These are phyloP conservation scores for Toxonevra muliebris DNA, from an alignment of 2,888 invertebrate genomes.

Conservation along the genomic window DNA sequence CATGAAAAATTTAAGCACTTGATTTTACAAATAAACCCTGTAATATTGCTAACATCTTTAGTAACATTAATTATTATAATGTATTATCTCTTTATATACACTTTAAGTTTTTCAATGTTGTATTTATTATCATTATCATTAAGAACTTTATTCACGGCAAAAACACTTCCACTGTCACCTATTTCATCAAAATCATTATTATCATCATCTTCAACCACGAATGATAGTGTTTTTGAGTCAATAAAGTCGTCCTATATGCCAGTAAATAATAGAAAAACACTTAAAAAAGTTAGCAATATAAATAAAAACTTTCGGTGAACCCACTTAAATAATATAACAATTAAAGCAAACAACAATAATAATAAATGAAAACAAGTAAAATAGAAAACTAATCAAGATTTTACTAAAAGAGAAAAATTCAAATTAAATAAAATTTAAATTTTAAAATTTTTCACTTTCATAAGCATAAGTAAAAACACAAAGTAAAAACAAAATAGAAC, in stretches of 20 bases:
- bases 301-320: slow-evolving; percentile 11
- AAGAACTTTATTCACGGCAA: not conserved
- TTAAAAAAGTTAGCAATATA: not conserved
- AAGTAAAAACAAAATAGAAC: no score
- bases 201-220: not conserved
- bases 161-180: not conserved
- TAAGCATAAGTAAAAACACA: no score
- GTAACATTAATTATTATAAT: not conserved
- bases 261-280: not conserved
- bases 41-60: not conserved
- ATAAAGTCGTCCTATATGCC: not conserved
- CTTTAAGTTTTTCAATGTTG: not conserved
- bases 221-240: not conserved
- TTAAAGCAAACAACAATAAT: no score
- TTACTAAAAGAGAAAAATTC: no score
- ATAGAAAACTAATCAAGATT: no score
- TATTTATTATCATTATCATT: not conserved
- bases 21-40: not conserved
- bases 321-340: not conserved
- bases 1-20: slow-evolving; percentile 10
- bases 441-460: no score
- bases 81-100: no score
- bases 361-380: no score
- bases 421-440: no score
- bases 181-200: not conserved